Base-by-base conservation (phyloP, 1,140 invertebrate genomes). In the Drosophila persimilis region DNA sequence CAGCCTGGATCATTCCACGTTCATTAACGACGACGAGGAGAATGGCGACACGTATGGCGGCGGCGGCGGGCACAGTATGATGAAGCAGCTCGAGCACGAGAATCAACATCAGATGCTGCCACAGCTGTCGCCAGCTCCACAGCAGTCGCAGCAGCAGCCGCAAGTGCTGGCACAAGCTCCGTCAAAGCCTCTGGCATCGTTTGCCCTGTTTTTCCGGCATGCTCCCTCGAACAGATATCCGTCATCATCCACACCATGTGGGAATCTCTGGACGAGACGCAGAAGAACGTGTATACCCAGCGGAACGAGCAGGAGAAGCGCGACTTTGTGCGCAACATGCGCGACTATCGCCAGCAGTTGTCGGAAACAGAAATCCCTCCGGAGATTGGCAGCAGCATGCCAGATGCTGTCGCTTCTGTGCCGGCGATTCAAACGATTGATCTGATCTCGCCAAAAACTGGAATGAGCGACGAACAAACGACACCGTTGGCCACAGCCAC, bases 141-240 rank as follows among this genome's bases (percentile, higher is more conserved):
- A n/a, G 13, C 64, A 71, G 15, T 20, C 8, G 22, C 47, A 51
- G 17, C 17, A 17, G 17, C 17, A 17, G 6, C 5, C 22, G 9
- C 61, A 73, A 5, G 45, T 20, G 6, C 56, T 44, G 13, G 43
- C 13, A 15, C 58, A 56, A 24, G 97, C 98, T 92, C 97, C 98
- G 24, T 95, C 98, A 92, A 99, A 99, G 96, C 98, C 98, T 13
- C 97, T 99, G 9, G 99, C 98, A 15, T 98, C 98, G 6, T 99
- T 99, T 92, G 98, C 98, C 0, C 92, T 99, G 55, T 99, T 99
- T 93, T 99, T 99, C 93, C 17, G 17, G 17, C 17, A 17, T 17
- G 17, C 17, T 17, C 17, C 17, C 17, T 17, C 17, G 17, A 17
- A 17, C 17, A 17, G 17, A 17, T 17, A 17, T 17, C 17, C 17